Evolutionary conservation across 2,888 invertebrate species (phyloP), one percentile per base, ranked within the genome.

Genomic region (Diplolepis rosae): DNA sequence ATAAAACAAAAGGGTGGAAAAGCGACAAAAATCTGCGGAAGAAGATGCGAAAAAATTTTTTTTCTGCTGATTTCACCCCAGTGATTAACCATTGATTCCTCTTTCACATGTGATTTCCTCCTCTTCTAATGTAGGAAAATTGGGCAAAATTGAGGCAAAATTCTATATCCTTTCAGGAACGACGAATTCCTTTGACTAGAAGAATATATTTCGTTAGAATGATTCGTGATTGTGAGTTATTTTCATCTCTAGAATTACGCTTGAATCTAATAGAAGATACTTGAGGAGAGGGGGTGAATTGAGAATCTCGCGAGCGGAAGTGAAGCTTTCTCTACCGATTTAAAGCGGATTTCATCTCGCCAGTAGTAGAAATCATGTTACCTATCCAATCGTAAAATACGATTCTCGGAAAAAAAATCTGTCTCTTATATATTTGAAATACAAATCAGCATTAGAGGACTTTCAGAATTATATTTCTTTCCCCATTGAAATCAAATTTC

Each of bases 1-100:
- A 78, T 78, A 77, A 77, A 77, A 79, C 69, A 71, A 78, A 79
- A 82, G 78, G 80, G 81, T 80, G 70, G 78, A 81, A 78, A 76
- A 73, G 66, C 74, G 68, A 66, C 52, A 67, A 45, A 39, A 39
- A 30, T 22, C 65, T 65, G 13, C 18, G 30, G 30, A 54, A 54
- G 24, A 11, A 39, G 13, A 35, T 24, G 5, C 13, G 24, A 61
- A 56, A 39, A 61, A 61, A 39, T 35, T 13, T 56, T n/a, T n/a
- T 22, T 22, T 61, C 35, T n/a, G 13, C 35, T 61, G 39, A 61
- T 61, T 24, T 61, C 24, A 5, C 35, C 6, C 13, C 3, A 3
- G 13, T 24, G 13, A 61, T 39, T 56, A 22, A 24, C 18, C 1
- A 13, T 7, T 11, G 24, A 30, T 32, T 30, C 15, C 9, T 30